phyloP scores from a whole-genome alignment of 2,797 vertebrate species.

The Sylvia borin region DNA sequence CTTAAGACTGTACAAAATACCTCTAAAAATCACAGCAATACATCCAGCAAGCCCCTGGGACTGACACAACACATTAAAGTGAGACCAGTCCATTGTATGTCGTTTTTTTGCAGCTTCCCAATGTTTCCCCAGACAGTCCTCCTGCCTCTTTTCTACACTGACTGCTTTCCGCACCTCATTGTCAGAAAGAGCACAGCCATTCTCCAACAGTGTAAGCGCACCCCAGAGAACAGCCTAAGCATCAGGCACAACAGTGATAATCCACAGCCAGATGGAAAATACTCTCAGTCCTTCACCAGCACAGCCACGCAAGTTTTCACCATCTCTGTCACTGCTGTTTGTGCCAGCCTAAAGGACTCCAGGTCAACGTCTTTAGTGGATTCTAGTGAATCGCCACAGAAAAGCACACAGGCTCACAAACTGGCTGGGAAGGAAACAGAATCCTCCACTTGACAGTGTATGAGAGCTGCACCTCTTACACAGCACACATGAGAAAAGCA shows the following conservation, averaged over 20 bases:
- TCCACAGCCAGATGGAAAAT: neutral
- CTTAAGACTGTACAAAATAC: neutral
- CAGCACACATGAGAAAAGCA: neutral
- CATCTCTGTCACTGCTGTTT: neutral
- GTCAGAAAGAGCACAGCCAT: neutral
- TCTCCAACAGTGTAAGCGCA: neutral
- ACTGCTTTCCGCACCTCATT: neutral
- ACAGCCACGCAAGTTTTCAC: neutral
- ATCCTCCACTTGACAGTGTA: neutral
- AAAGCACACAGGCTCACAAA: neutral
- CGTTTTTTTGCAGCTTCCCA: neutral
- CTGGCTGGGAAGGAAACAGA: neutral
- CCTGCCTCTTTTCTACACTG: neutral
- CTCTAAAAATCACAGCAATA: neutral
- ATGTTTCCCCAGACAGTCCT: neutral
- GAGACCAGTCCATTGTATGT: neutral
- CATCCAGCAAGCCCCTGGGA: neutral
- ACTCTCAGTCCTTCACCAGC: neutral
- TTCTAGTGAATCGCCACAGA: neutral
- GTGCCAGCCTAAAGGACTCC: neutral
- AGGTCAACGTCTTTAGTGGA: neutral
- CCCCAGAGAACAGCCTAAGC: neutral
- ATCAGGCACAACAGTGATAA: constrained; percentile 29
- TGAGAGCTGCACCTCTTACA: neutral
- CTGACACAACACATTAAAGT: neutral